Evolutionary conservation across 2,888 invertebrate species (phyloP), one percentile per base, ranked within the genome.

Genomic region (Apotomis capreana): DNA sequence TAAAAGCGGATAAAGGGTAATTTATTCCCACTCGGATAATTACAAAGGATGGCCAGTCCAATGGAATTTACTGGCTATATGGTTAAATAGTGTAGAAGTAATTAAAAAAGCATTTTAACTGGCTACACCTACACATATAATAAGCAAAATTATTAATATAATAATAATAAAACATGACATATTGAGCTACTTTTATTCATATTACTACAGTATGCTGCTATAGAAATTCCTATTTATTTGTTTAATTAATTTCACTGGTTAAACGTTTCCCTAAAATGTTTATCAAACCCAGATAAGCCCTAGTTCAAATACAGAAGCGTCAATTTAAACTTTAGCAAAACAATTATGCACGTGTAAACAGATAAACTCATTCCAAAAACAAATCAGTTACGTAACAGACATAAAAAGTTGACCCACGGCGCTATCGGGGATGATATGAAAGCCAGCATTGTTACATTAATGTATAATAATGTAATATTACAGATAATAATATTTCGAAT

Each of bases 41-140:
- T n/a, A 62, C 49, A 62, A 62, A 36, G 61, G 64, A 44, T 54
- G 40, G 44, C 44, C 13, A 9, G 15, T 44, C 15, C 36, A 64
- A 9, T 15, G 64, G 15, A 26, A 44, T 54, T 40, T 13, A 13
- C 54, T 54, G 6, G 40, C 40, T 64, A 40, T 13, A 9, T 4
- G 12, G 12, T 12, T 8, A 9, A 49, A 49, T 9, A 49, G 9
- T 49, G 49, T 49, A 49, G 10, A 10, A 49, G 3, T 49, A 10
- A 3, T 6, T 6, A 40, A 40, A 6, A 4, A 40, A 40, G 40
- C 40, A 5, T 40, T 49, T 49, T 12, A 49, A 26, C 26, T 26
- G 26, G 2, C 26, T 26, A 26, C 1, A 26, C 1, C 26, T 26
- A 26, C 26, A 26, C 26, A 26, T 26, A 26, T 26, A 26, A 26